Percentiles rank a stretch among this genome's conserved stretches.
These are phyloP conservation scores for Atta colombica DNA, from an alignment of 1,140 invertebrate species.

Conservation along the genomic window DNA sequence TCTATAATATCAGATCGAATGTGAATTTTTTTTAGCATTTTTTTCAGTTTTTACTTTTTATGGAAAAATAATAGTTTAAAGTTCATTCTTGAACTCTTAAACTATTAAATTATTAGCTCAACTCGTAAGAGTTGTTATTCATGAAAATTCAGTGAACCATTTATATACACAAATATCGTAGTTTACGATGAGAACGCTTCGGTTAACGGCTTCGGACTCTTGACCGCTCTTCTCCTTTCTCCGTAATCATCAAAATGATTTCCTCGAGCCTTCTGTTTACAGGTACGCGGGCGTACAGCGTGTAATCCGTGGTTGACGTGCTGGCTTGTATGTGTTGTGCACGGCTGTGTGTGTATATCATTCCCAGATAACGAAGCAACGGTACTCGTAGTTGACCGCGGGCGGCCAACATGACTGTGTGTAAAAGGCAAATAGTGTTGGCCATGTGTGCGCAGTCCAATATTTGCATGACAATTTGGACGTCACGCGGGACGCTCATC, in stretches of 20 bases:
- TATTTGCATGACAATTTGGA: conserved; percentile 77
- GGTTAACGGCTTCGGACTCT: conserved; percentile 58
- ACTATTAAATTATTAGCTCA: background rate
- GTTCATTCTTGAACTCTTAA: background rate
- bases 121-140: background rate
- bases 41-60: background rate
- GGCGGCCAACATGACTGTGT: conserved; percentile 76
- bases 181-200: background rate
- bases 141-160: background rate
- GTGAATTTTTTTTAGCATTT: background rate
- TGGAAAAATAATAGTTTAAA: background rate
- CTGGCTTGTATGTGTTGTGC: background rate
- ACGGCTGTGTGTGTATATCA: conserved; percentile 33
- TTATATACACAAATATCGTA: background rate
- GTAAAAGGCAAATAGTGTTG: conserved; percentile 80
- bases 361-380: conserved; percentile 75
- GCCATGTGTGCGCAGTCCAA: conserved; percentile 67
- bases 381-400: conserved; percentile 81
- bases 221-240: conserved; percentile 48
- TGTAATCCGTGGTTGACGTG: conserved; percentile 30
- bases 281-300: conserved; percentile 31
- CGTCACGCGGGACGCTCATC: conserved; percentile 3
- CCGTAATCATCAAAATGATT: conserved; percentile 66
- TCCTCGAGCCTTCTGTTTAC: conserved; percentile 34
- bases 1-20: background rate